Conservation (phyloP, 2,888 invertebrate genomes). For the Tethea ocularis region DNA sequence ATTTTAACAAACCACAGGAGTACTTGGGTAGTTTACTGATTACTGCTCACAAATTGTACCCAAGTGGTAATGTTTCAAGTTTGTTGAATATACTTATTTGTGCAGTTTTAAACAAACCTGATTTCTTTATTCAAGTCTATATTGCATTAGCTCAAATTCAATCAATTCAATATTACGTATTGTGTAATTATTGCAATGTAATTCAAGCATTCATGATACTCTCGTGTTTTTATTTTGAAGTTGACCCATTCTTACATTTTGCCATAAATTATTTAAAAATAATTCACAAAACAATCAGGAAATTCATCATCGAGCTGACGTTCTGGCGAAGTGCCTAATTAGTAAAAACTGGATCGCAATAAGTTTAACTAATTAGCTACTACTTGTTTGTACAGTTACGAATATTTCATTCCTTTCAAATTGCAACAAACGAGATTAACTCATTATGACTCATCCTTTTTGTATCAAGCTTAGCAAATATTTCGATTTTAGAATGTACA, state of each 20-base stretch:
- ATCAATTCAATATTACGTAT: not conserved
- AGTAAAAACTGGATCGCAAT: not conserved
- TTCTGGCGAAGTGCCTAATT: not conserved
- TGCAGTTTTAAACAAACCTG: no score
- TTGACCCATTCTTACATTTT: not conserved
- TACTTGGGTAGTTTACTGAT: no score
- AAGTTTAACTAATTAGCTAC: not conserved
- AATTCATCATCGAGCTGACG: not conserved
- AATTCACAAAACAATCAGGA: not conserved
- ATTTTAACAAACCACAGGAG: no score
- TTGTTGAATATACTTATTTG: no score
- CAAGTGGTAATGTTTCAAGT: no score
- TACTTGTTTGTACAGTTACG: not conserved
- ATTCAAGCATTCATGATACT: not conserved
- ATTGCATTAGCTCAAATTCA: no score
- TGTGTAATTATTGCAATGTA: not conserved
- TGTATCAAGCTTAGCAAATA: not conserved
- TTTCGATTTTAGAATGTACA: not conserved
- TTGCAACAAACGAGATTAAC: not conserved
- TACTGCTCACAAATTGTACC: no score
- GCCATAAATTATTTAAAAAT: not conserved
- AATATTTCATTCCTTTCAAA: not conserved
- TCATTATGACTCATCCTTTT: not conserved
- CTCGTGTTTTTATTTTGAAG: no score
- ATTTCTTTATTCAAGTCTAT: no score